A percentile compares a stretch with the other conserved stretches of the same genome.
These are phyloP conservation scores for Enteromius thamalakanensis DNA, from an alignment of 2,797 vertebrate species.

Conservation along the genomic window DNA sequence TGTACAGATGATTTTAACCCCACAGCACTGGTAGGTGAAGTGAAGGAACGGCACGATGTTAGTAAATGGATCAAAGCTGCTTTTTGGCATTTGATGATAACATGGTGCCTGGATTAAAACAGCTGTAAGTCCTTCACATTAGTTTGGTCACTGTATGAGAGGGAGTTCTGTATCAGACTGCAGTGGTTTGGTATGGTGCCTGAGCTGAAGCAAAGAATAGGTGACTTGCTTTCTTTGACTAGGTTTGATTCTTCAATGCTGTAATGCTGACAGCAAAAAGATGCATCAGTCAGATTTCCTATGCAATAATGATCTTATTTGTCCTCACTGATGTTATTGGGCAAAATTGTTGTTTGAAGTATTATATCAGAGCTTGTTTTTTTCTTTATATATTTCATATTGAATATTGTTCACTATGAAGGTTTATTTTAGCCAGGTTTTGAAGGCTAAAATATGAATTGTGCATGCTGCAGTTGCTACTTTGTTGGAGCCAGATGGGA, in stretches of 20 bases:
- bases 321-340: background rate
- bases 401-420: background rate
- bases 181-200: background rate
- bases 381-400: background rate
- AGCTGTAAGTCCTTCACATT: background rate
- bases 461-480: background rate
- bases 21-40: constrained; percentile 20
- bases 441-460: background rate
- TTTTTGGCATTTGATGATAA: background rate
- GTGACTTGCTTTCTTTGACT: constrained; percentile 20
- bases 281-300: constrained; percentile 65
- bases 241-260: constrained; percentile 50
- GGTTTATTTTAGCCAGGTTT: background rate
- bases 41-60: constrained; percentile 7
- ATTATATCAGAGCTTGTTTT: background rate
- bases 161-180: background rate
- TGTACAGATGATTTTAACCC: constrained; percentile 72
- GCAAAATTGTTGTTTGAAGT: background rate
- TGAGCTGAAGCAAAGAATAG: background rate
- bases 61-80: constrained; percentile 22
- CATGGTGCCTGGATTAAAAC: background rate
- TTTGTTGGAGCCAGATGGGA: background rate
- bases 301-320: constrained; percentile 72
- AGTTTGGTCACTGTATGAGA: background rate
- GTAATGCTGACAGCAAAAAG: constrained; percentile 62